These are phyloP conservation scores for Macrosoma leucophasiata DNA, from an alignment of 2,888 invertebrate species.

Conservation along the genomic window DNA sequence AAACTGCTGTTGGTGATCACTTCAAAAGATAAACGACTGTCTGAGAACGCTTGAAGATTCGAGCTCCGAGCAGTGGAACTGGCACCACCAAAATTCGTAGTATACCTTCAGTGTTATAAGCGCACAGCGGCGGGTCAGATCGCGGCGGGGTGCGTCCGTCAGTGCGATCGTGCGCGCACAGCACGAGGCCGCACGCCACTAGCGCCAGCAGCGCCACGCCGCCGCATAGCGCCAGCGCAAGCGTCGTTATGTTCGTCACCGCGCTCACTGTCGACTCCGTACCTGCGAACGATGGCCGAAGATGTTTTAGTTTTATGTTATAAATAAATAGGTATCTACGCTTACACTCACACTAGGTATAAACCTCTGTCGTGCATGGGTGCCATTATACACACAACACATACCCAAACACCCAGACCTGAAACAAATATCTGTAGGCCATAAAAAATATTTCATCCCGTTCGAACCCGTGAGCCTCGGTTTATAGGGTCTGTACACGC, in stretches of 20 bases:
- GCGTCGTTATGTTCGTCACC: slow-evolving; percentile 55
- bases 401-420: too few species aligned
- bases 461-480: too few species aligned
- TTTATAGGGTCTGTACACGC: too few species aligned
- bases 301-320: too few species aligned
- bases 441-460: too few species aligned
- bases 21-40: neutral
- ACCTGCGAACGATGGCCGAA: slow-evolving; percentile 24
- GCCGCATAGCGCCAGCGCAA: slow-evolving; percentile 58
- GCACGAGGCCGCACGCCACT: slow-evolving; percentile 64
- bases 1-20: too few species aligned
- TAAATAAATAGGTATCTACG: too few species aligned
- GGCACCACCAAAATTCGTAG: too few species aligned
- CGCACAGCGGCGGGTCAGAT: slow-evolving; percentile 54
- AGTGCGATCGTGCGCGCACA: slow-evolving; percentile 57
- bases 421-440: too few species aligned
- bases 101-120: slow-evolving; percentile 64
- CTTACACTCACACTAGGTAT: too few species aligned
- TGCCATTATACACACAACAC: too few species aligned
- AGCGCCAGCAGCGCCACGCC: slow-evolving; percentile 62
- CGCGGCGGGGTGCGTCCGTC: slow-evolving; percentile 36
- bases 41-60: neutral
- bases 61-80: neutral
- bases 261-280: slow-evolving; percentile 37
- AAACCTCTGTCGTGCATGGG: too few species aligned